These are phyloP conservation scores for Mobula birostris DNA, from an alignment of 2,113 vertebrate genomes.

Conservation along the genomic window DNA sequence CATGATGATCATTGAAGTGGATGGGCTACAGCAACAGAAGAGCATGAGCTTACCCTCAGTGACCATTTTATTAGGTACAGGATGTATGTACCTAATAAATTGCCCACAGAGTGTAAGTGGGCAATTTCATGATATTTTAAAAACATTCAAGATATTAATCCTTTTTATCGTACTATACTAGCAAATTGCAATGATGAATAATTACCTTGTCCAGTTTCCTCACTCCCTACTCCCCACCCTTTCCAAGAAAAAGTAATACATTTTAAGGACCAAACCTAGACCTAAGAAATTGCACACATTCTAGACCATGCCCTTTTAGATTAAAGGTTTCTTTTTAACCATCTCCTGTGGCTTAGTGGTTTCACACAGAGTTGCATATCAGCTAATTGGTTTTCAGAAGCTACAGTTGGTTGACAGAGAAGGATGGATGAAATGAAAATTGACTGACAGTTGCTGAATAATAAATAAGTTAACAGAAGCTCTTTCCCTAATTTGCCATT, in stretches of 20 bases:
- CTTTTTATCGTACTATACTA: not conserved
- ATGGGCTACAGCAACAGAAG: no score
- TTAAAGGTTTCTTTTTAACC: constrained; percentile 18
- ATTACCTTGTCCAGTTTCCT: not conserved
- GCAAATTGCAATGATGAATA: not conserved
- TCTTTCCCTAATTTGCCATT: constrained; percentile 20
- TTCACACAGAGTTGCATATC: constrained; percentile 18
- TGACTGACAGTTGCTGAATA: constrained; percentile 28
- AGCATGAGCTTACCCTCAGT: no score
- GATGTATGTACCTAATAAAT: no score
- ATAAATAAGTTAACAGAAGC: constrained; percentile 25
- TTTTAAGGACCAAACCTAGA: not conserved
- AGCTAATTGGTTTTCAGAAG: constrained; percentile 11
- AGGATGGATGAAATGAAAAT: not conserved
- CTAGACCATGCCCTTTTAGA: constrained; percentile 40
- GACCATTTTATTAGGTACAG: no score
- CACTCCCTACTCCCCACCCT: not conserved
- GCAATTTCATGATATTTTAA: not conserved
- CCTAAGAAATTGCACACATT: constrained; percentile 17
- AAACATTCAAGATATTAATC: not conserved
- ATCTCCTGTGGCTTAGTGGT: not conserved
- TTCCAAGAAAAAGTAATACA: not conserved
- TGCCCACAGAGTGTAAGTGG: not conserved
- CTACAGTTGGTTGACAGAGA: not conserved
- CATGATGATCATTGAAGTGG: no score